A percentile compares a stretch with the other conserved stretches of the same genome.
phyloP scores from a whole-genome alignment of 2,888 invertebrate genomes.

The Xestobium rufovillosum region DNA sequence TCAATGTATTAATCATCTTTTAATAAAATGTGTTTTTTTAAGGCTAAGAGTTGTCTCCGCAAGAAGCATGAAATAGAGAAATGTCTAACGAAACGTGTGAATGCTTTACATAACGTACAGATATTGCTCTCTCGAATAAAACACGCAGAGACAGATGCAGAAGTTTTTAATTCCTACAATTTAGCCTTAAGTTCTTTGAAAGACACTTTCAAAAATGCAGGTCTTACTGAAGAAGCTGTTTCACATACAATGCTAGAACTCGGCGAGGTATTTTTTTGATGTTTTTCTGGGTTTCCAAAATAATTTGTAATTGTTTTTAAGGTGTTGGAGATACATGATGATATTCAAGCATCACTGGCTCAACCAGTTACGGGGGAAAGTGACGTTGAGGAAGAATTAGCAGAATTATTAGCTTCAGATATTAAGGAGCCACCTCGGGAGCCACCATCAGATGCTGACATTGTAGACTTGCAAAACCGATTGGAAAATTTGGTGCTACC shows the following conservation, averaged over 20 bases:
- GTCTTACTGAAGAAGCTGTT: slow-evolving; percentile 61
- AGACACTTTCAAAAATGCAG: slow-evolving; percentile 53
- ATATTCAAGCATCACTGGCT: slow-evolving; percentile 50
- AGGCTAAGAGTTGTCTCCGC: slow-evolving; percentile 56
- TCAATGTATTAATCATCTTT: no score
- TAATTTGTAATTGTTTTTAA: slow-evolving; percentile 30
- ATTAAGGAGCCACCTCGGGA: slow-evolving; percentile 17
- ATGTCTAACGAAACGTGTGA: slow-evolving; percentile 47
- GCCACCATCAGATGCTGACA: slow-evolving; percentile 24
- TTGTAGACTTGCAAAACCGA: slow-evolving; percentile 27
- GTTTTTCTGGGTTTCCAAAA: slow-evolving; percentile 3
- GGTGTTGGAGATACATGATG: slow-evolving; percentile 52
- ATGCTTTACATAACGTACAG: slow-evolving; percentile 54
- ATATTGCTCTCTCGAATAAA: slow-evolving; percentile 50
- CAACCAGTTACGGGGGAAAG: slow-evolving; percentile 47
- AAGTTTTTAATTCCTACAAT: slow-evolving; percentile 55
- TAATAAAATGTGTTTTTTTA: no score
- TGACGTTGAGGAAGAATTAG: slow-evolving; percentile 59
- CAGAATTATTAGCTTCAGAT: slow-evolving; percentile 46
- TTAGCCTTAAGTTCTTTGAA: slow-evolving; percentile 63
- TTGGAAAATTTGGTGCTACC: slow-evolving; percentile 30
- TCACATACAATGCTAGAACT: slow-evolving; percentile 66
- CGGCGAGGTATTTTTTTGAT: slow-evolving; percentile 50
- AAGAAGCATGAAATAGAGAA: slow-evolving; percentile 55
- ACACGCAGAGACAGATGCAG: slow-evolving; percentile 50